Percentiles rank a stretch among this genome's conserved stretches.
Evolutionary conservation across 30 jellyfish, hydroid and myxozoan species (phyloP).

Genomic region (Clytia hemisphaerica): DNA sequence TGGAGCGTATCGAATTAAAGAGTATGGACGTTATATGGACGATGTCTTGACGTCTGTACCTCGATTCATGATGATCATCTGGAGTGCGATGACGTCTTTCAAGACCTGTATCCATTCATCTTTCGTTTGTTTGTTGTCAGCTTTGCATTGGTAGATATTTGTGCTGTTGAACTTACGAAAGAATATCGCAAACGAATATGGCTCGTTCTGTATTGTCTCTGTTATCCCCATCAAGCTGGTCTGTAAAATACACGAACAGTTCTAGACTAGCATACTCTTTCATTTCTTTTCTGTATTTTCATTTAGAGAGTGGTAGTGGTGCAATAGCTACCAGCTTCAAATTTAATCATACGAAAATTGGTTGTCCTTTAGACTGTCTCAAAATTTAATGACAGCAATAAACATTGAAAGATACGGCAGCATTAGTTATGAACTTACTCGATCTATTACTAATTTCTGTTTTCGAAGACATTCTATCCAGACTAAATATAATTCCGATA

Average conservation of each 20-base stretch:
- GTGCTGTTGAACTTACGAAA: slow-evolving; percentile 61
- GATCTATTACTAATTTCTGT: no score
- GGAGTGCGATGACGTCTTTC: slow-evolving; percentile 36
- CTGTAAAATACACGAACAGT: slow-evolving; percentile 21
- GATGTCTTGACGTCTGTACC: neutral
- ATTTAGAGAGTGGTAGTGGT: neutral
- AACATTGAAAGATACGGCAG: no score
- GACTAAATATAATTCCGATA: no score
- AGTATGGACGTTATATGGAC: neutral
- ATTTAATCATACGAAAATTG: no score
- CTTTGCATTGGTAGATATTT: slow-evolving; percentile 62
- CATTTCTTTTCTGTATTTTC: neutral
- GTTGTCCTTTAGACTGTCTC: no score
- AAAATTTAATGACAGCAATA: no score
- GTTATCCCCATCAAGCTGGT: slow-evolving; percentile 76
- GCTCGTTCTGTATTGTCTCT: slow-evolving; percentile 63
- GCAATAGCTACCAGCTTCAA: neutral
- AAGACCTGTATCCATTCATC: slow-evolving; percentile 63
- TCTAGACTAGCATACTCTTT: neutral
- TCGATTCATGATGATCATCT: slow-evolving; percentile 1
- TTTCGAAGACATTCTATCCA: no score
- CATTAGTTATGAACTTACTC: no score
- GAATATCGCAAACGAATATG: slow-evolving; percentile 67
- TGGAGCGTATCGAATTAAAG: neutral
- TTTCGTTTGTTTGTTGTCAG: slow-evolving; percentile 43